Base-by-base conservation (phyloP, 2,888 invertebrate genomes). In the Drosophila setosimentum region DNA sequence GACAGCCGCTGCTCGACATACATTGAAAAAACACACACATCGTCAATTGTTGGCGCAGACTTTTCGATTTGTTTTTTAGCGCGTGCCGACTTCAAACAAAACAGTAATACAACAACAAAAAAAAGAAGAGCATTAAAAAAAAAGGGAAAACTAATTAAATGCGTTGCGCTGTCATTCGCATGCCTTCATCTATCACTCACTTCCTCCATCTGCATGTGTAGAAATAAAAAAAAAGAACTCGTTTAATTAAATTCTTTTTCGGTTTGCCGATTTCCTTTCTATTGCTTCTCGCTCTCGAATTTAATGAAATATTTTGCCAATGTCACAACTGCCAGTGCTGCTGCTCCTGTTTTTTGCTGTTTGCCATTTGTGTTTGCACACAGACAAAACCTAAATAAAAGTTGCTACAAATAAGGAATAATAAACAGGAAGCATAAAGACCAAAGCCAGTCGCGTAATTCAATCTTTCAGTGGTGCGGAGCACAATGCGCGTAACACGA, bases 211-310 rank as follows among this genome's bases (percentile, higher is more conserved):
- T 21, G 21, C 40, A 42, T 11, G 45, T 60, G 55, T 45, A 21
- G 53, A 61, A 51, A 58, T 0, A 35, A 45, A 74, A 70, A 78
- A 74, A 71, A 83, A 82, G 83, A 40, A n/a, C 13, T 24, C 16
- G 87, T 86, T 86, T 87, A 89, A 86, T 86, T 86, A 86, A 86
- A 86, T 86, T 87, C 89, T 87, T 75, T 73, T 78, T 83, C 61
- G 82, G 79, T 77, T 77, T 83, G 78, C 60, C 82, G 79, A 89
- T 87, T 87, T 79, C 68, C 66, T 75, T 73, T 70, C 74, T 73
- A 76, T 68, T 76, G 58, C 73, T 27, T 16, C 55, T 10, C 61
- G 80, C 69, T 49, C 68, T 42, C 66, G 67, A 67, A 76, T 86
- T 86, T 86, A 86, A 86, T 86, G 87, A 89, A 87, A 89, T 71